phyloP scores from a whole-genome alignment of 2,888 invertebrate species.

The Acleris sparsana region DNA sequence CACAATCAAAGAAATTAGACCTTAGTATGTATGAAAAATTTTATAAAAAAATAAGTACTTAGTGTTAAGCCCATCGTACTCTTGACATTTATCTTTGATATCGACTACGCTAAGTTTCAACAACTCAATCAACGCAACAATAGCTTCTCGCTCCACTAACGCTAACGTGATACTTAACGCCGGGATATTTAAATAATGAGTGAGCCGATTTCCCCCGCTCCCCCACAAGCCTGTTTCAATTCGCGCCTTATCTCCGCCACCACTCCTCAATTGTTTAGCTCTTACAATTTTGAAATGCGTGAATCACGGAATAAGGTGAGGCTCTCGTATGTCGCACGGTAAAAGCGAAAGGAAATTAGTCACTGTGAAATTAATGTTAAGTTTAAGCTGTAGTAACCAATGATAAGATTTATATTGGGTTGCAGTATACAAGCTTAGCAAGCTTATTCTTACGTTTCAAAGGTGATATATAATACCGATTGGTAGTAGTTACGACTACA shows the following conservation, averaged over 20 bases:
- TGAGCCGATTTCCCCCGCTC: constrained; percentile 52
- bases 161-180: constrained; percentile 70
- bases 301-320: constrained; percentile 37
- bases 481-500: too few relatives aligned
- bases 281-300: constrained; percentile 48
- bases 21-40: too few relatives aligned
- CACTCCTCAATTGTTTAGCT: constrained; percentile 64
- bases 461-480: too few relatives aligned
- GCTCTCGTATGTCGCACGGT: constrained; percentile 6
- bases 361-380: too few relatives aligned
- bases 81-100: neutral
- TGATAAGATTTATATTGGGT: too few relatives aligned
- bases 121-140: constrained; percentile 76
- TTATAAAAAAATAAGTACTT: too few relatives aligned
- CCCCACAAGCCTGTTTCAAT: constrained; percentile 60
- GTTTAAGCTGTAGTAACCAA: too few relatives aligned
- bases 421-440: too few relatives aligned
- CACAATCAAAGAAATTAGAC: too few relatives aligned
- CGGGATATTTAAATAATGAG: constrained; percentile 79
- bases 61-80: too few relatives aligned
- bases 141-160: constrained; percentile 65
- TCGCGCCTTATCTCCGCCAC: constrained; percentile 69
- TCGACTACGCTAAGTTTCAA: constrained; percentile 42
- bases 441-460: too few relatives aligned
- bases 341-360: too few relatives aligned